Evolutionary conservation across 2,797 vertebrate species (phyloP), one percentile per base, ranked within the genome.

Genomic region (Semaprochilodus insignis): DNA sequence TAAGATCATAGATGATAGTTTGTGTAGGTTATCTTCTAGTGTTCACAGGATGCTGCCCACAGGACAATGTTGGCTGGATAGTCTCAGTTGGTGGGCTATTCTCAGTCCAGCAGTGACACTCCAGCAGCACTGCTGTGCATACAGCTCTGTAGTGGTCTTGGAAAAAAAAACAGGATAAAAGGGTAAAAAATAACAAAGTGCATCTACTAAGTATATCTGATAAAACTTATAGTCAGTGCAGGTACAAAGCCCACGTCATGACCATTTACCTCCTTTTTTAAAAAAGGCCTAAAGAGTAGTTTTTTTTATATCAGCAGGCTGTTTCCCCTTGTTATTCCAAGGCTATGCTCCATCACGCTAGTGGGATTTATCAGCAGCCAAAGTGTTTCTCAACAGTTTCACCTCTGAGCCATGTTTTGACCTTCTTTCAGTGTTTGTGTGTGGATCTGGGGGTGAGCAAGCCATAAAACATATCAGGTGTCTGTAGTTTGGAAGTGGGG

Each of bases 301-400:
- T 63, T 63, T 63, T 63, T 63, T 63, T 67, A 7, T 40, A 34
- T 36, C 34, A 67, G 65, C 27, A 19, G 34, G 27, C 66, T 52
- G 14, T 10, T 23, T 71, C 21, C 44, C 23, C 44, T 51, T 71
- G 44, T 25, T 51, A 25, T 71, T 51, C 40, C 40, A 48, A 44
- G 27, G 31, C 19, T 40, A 4, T 69, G 36, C 36, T 69, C 36
- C 36, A 8, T 69, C 69, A 72, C 69, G 23, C 69, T 27, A 52
- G 44, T 51, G 69, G 44, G 66, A 69, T 69, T 69, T 69, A 13
- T 44, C 19, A 44, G 48, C 21, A 14, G 69, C 69, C 31, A 81
- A 85, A 80, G 72, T 81, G 51, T 81, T 85, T 79, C 77, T 51
- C 54, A 78, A 79, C 69, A 84, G 69, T 74, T 79, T 52, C n/a